Conservation (phyloP, 2,888 invertebrate species). For the Calliopum simillimum region DNA sequence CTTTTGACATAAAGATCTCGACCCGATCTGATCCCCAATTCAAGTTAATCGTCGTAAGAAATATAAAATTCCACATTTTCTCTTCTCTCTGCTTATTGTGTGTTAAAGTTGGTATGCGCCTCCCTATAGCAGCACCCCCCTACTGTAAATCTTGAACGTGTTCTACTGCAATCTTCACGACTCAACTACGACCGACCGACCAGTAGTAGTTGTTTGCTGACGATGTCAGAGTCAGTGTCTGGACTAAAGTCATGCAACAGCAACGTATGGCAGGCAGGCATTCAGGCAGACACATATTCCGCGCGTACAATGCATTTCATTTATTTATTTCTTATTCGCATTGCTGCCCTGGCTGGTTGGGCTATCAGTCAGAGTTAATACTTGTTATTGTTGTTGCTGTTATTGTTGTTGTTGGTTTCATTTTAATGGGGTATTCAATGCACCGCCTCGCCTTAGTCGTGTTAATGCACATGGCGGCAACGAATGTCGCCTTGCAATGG, state of each 20-base stretch:
- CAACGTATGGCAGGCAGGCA: background rate
- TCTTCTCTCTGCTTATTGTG: too few species aligned
- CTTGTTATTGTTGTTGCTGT: background rate
- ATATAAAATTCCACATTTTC: constrained; percentile 16
- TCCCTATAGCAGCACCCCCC: too few species aligned
- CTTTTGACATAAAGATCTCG: constrained; percentile 35
- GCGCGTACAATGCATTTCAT: constrained; percentile 27
- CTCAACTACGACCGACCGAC: background rate
- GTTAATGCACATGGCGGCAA: constrained; percentile 14
- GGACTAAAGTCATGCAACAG: too few species aligned
- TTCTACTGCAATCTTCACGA: too few species aligned
- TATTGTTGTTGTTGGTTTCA: background rate
- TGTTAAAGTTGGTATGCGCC: too few species aligned
- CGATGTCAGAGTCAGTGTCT: too few species aligned
- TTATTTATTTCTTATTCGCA: constrained; percentile 23
- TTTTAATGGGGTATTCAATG: background rate
- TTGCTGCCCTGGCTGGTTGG: background rate
- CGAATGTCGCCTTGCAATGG: background rate
- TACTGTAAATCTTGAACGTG: too few species aligned
- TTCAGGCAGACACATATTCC: background rate
- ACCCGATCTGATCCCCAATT: constrained; percentile 35
- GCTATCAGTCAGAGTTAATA: constrained; percentile 9
- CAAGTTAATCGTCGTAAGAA: constrained; percentile 28
- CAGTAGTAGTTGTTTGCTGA: background rate
- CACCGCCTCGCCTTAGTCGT: background rate